A percentile compares a stretch with the other conserved stretches of the same genome.
Conservation (phyloP, 2,888 invertebrate genomes). For the Beris chalybata region DNA sequence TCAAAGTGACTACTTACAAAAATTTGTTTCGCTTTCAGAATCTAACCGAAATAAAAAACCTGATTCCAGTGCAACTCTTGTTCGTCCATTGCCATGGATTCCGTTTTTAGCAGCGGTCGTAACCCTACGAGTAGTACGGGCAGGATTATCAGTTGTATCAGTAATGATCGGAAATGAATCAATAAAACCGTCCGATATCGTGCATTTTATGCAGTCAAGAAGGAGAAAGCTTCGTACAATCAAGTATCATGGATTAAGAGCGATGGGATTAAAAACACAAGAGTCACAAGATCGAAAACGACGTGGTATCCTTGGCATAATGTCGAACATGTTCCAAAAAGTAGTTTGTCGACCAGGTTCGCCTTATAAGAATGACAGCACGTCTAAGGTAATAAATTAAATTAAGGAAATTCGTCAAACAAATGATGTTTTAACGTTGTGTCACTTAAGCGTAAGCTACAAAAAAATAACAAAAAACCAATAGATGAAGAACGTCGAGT, state of each 20-base stretch:
- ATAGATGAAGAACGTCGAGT: too few relatives aligned
- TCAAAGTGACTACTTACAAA: too few relatives aligned
- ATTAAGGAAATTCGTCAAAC: too few relatives aligned
- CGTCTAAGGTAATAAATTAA: not conserved
- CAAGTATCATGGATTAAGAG: conserved; percentile 47
- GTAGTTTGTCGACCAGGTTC: conserved; percentile 48
- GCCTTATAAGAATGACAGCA: conserved; percentile 34
- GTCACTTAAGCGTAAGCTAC: not conserved
- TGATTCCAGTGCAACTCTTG: not conserved
- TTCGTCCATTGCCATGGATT: conserved; percentile 51
- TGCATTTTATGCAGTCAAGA: conserved; percentile 50
- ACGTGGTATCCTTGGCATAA: conserved; percentile 40
- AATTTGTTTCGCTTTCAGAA: too few relatives aligned
- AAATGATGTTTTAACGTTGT: too few relatives aligned
- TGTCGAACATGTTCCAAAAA: conserved; percentile 45
- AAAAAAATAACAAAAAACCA: conserved; percentile 4
- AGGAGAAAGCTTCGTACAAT: conserved; percentile 50
- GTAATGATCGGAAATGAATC: conserved; percentile 49
- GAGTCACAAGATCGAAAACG: conserved; percentile 30
- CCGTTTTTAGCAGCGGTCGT: conserved; percentile 50
- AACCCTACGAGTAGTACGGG: conserved; percentile 46
- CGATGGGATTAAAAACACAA: conserved; percentile 43
- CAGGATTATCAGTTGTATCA: conserved; percentile 47
- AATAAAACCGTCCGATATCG: conserved; percentile 46
- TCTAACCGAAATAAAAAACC: conserved; percentile 1